Evolutionary conservation across 1,140 invertebrate species (phyloP).

Genomic region (Diorhabda sublineata): DNA sequence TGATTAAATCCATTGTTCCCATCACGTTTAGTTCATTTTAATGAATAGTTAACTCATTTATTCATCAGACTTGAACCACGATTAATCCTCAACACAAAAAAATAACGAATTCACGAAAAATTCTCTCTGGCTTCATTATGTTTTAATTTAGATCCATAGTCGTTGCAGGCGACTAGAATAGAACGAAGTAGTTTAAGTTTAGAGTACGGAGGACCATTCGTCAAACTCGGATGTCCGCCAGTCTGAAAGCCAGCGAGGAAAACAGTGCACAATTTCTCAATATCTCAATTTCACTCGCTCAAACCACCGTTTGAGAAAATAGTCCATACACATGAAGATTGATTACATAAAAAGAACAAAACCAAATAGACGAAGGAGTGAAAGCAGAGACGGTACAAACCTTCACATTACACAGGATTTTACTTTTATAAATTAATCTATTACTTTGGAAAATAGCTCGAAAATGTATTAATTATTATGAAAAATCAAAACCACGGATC

Average conservation of each 20-base stretch:
- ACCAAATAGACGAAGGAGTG: background rate
- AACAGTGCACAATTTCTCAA: background rate
- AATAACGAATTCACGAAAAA: background rate
- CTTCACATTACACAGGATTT: background rate
- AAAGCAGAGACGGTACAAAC: background rate
- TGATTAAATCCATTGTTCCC: too few relatives aligned
- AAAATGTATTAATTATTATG: too few relatives aligned
- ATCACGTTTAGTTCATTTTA: too few relatives aligned
- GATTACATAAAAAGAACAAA: constrained; percentile 12
- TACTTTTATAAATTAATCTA: too few relatives aligned
- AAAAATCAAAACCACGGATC: too few relatives aligned
- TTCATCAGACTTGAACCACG: too few relatives aligned
- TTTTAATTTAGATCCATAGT: constrained; percentile 1
- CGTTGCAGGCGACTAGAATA: background rate
- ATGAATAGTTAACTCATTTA: too few relatives aligned
- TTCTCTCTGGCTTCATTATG: background rate
- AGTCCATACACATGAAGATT: constrained; percentile 11
- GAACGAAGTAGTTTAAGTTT: background rate
- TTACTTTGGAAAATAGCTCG: too few relatives aligned
- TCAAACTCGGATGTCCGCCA: constrained; percentile 1
- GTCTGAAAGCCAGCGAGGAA: background rate
- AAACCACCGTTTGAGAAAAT: constrained; percentile 12
- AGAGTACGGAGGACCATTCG: constrained; percentile 1
- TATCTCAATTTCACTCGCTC: constrained; percentile 7
- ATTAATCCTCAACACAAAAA: too few relatives aligned